Evolutionary conservation across 2,888 invertebrate species (phyloP).

Genomic region (Drosophila barbarae): DNA sequence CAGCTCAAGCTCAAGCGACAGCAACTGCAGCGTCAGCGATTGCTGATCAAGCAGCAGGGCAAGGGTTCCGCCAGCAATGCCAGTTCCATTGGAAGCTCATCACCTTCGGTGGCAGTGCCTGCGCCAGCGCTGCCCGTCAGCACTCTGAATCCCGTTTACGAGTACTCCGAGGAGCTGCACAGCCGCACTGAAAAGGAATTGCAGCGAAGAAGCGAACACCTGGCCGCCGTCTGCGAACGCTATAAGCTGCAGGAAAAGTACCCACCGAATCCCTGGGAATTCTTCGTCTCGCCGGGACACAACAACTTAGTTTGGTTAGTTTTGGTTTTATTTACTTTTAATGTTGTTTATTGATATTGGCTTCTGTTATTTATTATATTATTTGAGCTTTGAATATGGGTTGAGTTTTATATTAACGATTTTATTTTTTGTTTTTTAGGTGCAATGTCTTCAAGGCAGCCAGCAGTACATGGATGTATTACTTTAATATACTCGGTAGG

Average conservation of each 20-base stretch:
- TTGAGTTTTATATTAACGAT: slow-evolving; percentile 57
- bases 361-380: too few relatives aligned
- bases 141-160: slow-evolving; percentile 79
- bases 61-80: slow-evolving; percentile 23
- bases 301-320: slow-evolving; percentile 84
- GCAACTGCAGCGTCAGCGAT: slow-evolving; percentile 56
- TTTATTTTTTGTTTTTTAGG: slow-evolving; percentile 2
- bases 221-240: slow-evolving; percentile 81
- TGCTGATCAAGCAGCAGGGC: slow-evolving; percentile 26
- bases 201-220: slow-evolving; percentile 80
- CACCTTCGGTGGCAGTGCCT: slow-evolving; percentile 27
- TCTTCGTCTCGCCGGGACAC: slow-evolving; percentile 85
- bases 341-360: too few relatives aligned
- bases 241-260: slow-evolving; percentile 78
- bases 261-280: slow-evolving; percentile 86
- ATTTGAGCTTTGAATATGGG: too few relatives aligned
- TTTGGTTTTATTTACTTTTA: too few relatives aligned
- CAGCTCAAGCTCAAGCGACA: slow-evolving; percentile 62
- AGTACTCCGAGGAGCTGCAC: slow-evolving; percentile 80
- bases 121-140: slow-evolving; percentile 49
- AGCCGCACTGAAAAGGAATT: slow-evolving; percentile 81
- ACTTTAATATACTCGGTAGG: slow-evolving; percentile 87
- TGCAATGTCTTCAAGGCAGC: slow-evolving; percentile 88
- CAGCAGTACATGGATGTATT: slow-evolving; percentile 90
- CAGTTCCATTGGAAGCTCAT: slow-evolving; percentile 11